Evolutionary conservation across 2,797 vertebrate species (phyloP).

Genomic region (Hemibagrus guttatus): DNA sequence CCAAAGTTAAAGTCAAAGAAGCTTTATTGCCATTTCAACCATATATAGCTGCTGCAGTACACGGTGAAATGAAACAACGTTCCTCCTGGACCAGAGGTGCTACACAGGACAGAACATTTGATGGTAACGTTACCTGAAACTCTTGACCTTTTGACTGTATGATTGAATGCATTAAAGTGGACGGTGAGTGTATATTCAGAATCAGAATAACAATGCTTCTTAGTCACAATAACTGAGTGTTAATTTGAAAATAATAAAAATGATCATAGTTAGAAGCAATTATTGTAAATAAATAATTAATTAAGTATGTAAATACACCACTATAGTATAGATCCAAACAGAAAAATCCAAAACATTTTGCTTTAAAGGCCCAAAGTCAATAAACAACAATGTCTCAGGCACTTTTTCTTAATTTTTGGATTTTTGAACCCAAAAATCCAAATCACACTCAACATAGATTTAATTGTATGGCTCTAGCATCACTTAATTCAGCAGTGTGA

Average conservation of each 20-base stretch:
- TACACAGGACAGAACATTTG: too few species aligned
- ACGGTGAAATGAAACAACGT: too few species aligned
- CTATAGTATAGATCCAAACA: background rate
- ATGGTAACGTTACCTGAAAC: background rate
- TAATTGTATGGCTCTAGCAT: background rate
- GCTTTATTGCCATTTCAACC: too few species aligned
- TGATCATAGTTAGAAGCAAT: background rate
- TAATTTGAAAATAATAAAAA: background rate
- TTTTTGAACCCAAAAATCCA: background rate
- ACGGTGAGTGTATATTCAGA: background rate
- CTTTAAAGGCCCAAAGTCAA: background rate
- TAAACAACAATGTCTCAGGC: background rate
- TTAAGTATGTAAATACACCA: background rate
- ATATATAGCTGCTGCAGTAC: too few species aligned
- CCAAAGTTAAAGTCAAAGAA: too few species aligned
- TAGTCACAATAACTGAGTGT: background rate
- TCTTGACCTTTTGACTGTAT: background rate
- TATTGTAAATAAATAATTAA: background rate
- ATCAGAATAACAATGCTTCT: background rate
- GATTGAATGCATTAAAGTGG: background rate
- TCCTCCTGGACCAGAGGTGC: too few species aligned
- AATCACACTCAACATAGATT: background rate
- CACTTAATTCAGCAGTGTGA: background rate
- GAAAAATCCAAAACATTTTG: background rate
- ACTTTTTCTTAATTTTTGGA: background rate